Conservation (phyloP, 2,888 invertebrate genomes). For the Toxonevra muliebris region DNA sequence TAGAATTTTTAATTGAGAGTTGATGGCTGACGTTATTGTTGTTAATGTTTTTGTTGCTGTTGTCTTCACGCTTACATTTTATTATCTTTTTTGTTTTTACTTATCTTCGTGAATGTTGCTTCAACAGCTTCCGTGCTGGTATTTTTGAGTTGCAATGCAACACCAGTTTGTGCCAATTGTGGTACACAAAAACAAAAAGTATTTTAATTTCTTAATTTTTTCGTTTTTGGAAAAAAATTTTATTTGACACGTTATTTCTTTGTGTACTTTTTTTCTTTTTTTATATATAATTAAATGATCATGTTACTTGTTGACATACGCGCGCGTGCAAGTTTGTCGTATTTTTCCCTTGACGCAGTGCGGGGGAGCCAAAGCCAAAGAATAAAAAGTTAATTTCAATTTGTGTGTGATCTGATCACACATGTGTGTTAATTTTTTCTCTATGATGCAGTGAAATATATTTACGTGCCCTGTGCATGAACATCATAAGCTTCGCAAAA, state of each 20-base stretch:
- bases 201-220: constrained; percentile 17
- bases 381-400: no score
- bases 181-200: not conserved
- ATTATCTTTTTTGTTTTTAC: no score
- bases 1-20: constrained; percentile 56
- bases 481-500: no score
- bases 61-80: not conserved
- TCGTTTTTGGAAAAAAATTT: not conserved
- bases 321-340: not conserved
- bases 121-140: constrained; percentile 23
- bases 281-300: constrained; percentile 1
- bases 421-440: no score
- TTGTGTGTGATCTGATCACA: no score
- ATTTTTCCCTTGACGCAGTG: no score
- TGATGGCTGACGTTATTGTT: not conserved
- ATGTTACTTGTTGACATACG: not conserved
- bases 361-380: no score
- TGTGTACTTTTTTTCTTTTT: constrained; percentile 29
- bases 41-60: constrained; percentile 1
- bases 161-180: not conserved
- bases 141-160: not conserved
- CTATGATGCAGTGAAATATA: no score
- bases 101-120: not conserved
- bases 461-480: no score
- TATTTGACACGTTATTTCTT: constrained; percentile 13